phyloP scores from a whole-genome alignment of 2,113 vertebrate species.

The Corythaixoides concolor region DNA sequence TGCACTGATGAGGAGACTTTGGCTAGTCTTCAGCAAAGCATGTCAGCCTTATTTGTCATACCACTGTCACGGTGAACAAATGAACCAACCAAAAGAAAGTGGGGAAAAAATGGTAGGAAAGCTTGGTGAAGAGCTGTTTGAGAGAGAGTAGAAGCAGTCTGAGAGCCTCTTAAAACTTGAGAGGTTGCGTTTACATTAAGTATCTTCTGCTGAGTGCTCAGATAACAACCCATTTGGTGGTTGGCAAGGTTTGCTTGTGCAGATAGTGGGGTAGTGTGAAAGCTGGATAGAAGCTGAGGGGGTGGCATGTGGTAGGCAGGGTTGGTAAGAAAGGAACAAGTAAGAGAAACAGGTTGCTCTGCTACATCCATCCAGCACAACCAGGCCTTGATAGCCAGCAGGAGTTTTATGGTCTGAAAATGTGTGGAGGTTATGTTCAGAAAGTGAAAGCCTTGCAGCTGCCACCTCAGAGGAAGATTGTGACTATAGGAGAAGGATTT shows the following conservation, averaged over 20 bases:
- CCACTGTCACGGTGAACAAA: background rate
- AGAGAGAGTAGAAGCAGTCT: background rate
- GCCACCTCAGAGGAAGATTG: background rate
- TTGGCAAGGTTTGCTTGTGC: background rate
- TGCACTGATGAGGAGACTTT: background rate
- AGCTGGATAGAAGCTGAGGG: background rate
- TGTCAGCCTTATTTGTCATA: background rate
- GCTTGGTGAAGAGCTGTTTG: background rate
- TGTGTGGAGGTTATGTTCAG: fast-evolving
- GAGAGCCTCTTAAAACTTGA: background rate
- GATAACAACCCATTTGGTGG: fast-evolving
- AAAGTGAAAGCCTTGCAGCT: background rate
- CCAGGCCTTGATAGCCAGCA: background rate
- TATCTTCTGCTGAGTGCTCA: background rate
- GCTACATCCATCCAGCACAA: background rate
- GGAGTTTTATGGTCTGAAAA: background rate
- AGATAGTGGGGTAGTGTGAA: background rate
- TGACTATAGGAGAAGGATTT: background rate
- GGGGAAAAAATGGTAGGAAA: background rate
- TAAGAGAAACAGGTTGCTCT: background rate
- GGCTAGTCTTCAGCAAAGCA: background rate
- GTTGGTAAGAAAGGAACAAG: background rate
- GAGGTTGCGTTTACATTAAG: background rate
- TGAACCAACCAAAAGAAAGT: background rate
- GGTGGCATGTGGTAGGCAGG: background rate